These are phyloP conservation scores for Cotesia typhae DNA, from an alignment of 1,140 invertebrate genomes.

Conservation along the genomic window DNA sequence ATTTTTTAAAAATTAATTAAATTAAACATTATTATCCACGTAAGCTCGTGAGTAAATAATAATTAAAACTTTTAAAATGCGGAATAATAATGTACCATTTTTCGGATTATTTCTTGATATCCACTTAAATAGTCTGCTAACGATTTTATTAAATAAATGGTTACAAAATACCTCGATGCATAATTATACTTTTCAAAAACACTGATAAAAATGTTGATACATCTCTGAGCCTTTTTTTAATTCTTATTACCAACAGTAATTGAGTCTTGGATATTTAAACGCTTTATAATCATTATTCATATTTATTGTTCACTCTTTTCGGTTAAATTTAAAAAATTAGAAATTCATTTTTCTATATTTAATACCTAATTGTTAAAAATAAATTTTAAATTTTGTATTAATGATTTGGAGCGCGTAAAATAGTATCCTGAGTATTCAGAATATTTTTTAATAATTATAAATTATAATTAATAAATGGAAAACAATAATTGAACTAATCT, in stretches of 20 bases:
- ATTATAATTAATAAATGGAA: conserved; percentile 19
- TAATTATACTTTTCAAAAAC: conserved; percentile 19
- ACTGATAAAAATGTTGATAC: conserved; percentile 29
- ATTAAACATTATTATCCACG: conserved; percentile 47
- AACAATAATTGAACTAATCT: conserved; percentile 68
- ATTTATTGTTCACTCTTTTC: conserved; percentile 16
- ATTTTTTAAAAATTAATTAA: conserved; percentile 49
- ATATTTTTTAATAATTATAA: conserved; percentile 19
- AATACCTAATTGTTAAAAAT: conserved; percentile 29
- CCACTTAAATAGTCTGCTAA: background rate
- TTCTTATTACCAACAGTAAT: conserved; percentile 14
- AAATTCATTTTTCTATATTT: conserved; percentile 18
- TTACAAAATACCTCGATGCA: conserved; percentile 18
- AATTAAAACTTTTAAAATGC: conserved; percentile 19
- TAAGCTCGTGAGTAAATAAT: conserved; percentile 34
- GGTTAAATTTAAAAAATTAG: background rate
- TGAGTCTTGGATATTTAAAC: conserved; percentile 20
- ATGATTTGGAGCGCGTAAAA: conserved; percentile 35
- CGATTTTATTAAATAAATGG: conserved; percentile 7
- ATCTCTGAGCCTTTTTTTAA: conserved; percentile 41
- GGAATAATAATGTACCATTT: conserved; percentile 22
- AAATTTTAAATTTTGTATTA: conserved; percentile 23
- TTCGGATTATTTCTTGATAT: background rate
- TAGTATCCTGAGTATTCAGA: conserved; percentile 42
- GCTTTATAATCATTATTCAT: conserved; percentile 14